These are phyloP conservation scores for Cardinalis cardinalis DNA, from an alignment of 2,113 vertebrate species.

Conservation along the genomic window DNA sequence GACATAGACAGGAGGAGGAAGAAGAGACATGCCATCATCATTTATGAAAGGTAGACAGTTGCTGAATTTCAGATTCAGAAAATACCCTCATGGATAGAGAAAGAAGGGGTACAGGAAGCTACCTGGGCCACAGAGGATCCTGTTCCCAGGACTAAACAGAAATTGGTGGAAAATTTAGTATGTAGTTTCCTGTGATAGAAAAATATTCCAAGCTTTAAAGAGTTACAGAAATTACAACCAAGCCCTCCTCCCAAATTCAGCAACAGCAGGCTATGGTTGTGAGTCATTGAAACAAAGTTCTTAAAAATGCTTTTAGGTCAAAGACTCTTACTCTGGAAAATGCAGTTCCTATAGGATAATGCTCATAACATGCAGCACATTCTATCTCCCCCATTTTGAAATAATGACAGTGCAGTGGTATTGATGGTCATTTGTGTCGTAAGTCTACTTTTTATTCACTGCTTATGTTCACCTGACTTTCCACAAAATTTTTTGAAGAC, in stretches of 20 bases:
- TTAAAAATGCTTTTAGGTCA: background rate
- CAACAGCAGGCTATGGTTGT: background rate
- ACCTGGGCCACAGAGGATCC: background rate
- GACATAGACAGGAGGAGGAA: background rate
- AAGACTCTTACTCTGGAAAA: background rate
- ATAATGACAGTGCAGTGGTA: background rate
- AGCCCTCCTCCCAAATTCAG: background rate
- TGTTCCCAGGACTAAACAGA: background rate
- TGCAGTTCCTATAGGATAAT: background rate
- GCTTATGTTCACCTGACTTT: background rate
- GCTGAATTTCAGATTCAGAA: conserved; percentile 9
- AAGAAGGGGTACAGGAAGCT: background rate
- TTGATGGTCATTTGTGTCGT: background rate
- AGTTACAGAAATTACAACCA: background rate
- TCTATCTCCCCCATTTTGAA: background rate
- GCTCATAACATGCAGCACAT: background rate
- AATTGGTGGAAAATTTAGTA: background rate
- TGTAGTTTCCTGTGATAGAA: background rate
- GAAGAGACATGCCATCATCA: background rate
- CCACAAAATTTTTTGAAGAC: background rate
- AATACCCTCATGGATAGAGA: background rate
- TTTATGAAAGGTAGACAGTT: background rate
- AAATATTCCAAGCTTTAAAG: background rate
- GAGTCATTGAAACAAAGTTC: background rate
- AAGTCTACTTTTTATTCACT: background rate